Evolutionary conservation across 2,797 vertebrate genomes (phyloP).

Genomic region (Borostomias antarcticus): DNA sequence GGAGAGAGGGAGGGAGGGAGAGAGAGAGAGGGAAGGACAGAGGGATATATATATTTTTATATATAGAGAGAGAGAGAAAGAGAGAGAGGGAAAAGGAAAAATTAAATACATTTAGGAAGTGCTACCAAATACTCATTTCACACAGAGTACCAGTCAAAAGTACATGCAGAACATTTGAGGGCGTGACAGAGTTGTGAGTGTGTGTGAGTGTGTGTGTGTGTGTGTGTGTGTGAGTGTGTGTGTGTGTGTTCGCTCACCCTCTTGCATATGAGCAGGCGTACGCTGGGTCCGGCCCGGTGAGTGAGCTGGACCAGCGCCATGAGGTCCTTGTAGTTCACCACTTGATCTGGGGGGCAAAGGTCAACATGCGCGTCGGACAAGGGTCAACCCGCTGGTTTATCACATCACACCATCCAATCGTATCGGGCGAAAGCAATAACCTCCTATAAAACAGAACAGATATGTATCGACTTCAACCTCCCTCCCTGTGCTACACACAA

Average conservation of each 20-base stretch:
- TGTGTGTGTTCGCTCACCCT: conserved; percentile 78
- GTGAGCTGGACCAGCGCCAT: conserved; percentile 91
- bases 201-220: conserved; percentile 4
- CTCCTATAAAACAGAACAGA: neutral
- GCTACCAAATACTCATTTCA: neutral
- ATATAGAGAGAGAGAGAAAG: neutral
- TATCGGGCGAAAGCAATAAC: neutral
- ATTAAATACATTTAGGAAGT: neutral
- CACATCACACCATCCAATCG: neutral
- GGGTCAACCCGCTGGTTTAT: neutral
- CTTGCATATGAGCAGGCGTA: conserved; percentile 90
- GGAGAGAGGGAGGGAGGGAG: neutral
- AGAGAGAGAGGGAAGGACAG: too few species aligned
- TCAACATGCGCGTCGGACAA: neutral
- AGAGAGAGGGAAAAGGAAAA: neutral
- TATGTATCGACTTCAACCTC: neutral
- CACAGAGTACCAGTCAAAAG: too few species aligned
- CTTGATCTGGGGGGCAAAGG: conserved; percentile 78
- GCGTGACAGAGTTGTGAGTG: neutral
- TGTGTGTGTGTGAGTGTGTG: conserved; percentile 13
- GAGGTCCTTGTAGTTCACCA: conserved; percentile 93
- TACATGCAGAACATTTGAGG: too few species aligned
- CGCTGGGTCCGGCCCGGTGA: conserved; percentile 80
- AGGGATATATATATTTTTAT: too few species aligned
- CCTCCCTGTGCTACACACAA: neutral